Evolutionary conservation across 2,113 vertebrate genomes (phyloP), one percentile per base, ranked within the genome.

Genomic region (Sciurus niger): DNA sequence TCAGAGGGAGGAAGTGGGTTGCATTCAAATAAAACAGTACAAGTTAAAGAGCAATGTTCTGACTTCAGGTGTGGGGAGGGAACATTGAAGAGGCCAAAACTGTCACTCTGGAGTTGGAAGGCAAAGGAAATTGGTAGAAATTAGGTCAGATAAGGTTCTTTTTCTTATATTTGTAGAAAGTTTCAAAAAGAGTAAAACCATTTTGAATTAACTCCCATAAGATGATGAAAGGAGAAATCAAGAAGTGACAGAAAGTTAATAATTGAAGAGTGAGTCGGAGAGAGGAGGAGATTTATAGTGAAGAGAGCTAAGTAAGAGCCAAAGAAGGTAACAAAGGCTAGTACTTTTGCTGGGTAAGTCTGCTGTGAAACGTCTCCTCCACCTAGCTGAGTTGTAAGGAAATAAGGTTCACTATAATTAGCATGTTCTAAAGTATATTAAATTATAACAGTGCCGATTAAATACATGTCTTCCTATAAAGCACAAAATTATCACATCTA

Each of bases 1-100:
- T 97, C 73, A 96, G 96, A 97, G 96, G 97, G 97, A 97, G 97
- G 94, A 97, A 97, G 97, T 96, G 96, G 97, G 97, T 90, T 98
- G 98, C 88, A 92, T 97, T 97, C 96, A 96, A 94, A 96, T 96
- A 97, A 97, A 98, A 96, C 91, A 96, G 90, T 82, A 77, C 94
- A 97, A 97, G 94, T 97, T 96, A 96, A 95, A 98, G 96, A 97
- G 84, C 93, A 95, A 67, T 97, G 96, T 97, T 98, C 97, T 97
- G 73, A 93, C 96, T 95, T 97, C 97, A 96, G 95, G 95, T 95
- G 72, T 95, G 40, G 90, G 97, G 93, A 98, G 92, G 92, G 92
- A 95, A 76, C 92, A 90, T 12, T 65, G 92, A 95, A 88, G 92
- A 98, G 93, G 77, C 87, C 89, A 40, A 82, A 83, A 85, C 84